A percentile compares a stretch with the other conserved stretches of the same genome.
Evolutionary conservation across 2,797 vertebrate genomes (phyloP).

Genomic region (Tenualosa thibaudeaui): DNA sequence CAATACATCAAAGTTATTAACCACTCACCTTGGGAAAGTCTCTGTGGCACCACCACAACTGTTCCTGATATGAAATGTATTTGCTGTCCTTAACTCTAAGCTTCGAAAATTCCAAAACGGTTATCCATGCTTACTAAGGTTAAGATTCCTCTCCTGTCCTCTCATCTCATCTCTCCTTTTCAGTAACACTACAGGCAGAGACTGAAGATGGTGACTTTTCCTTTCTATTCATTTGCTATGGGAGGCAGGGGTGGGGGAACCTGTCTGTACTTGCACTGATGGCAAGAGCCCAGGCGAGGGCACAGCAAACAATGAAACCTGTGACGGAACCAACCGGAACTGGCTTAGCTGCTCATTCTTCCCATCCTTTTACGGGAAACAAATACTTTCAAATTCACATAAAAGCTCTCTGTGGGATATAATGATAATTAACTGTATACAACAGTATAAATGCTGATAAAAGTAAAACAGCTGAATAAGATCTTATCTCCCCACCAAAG

Average conservation of each 20-base stretch:
- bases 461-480: no score
- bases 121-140: background rate
- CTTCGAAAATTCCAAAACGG: background rate
- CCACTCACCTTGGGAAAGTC: background rate
- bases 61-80: background rate
- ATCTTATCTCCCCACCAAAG: no score
- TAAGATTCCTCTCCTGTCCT: background rate
- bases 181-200: background rate
- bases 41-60: background rate
- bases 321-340: background rate
- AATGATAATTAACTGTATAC: no score
- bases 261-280: constrained; percentile 32
- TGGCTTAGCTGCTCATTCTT: background rate
- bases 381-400: background rate
- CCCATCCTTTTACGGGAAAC: constrained; percentile 35
- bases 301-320: background rate
- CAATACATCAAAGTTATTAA: background rate
- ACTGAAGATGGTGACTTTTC: background rate
- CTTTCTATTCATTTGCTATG: background rate
- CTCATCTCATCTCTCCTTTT: background rate
- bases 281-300: constrained; percentile 16
- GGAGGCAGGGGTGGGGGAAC: background rate
- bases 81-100: background rate
- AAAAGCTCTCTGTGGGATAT: background rate
- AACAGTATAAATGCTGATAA: no score